Base-by-base conservation (phyloP, 2,888 invertebrate genomes). In the Sesia bembeciformis region DNA sequence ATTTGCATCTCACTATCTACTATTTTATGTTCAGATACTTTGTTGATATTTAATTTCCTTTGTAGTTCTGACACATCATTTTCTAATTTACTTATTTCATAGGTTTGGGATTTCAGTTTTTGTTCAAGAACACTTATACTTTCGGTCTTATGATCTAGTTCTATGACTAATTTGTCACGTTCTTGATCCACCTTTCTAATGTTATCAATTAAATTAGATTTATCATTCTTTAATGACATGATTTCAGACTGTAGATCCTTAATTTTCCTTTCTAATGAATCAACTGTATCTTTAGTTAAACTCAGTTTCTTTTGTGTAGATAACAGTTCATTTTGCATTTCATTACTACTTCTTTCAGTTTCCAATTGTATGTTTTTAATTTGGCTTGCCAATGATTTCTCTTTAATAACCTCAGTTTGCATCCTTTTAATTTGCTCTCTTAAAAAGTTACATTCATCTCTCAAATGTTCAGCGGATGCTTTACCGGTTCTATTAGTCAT, bases 81-180 rank as follows among this genome's bases (percentile, higher is more conserved):
- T 69, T 93, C 92, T 57, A 93, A 69, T 57, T 83, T 84, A 61
- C 71, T 75, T 3, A 92, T 84, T 55, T 90, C 89, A 65, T 86
- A 90, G 56, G 91, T 90, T 64, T 93, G 93, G 40, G 89, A 80
- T 66, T 90, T 91, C 0, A 94, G 58, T 62, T 95, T 93, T 54
- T 91, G 90, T 72, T 95, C 94, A 55, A 95, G 68, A 56, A 88
- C 78, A 62, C 90, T 92, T 23, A 93, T 84, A 65, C 87, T 91
- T 77, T 95, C 95, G 8, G 94, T 93, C 78, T 94, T 95, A 56
- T 92, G 90, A 70, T 95, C 95, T 60, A 95, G 72, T 62, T 93
- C 92, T 71, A 92, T 90, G 77, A 94, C 80, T 60, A 91, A 66
- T 73, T 85, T 87, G 76, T 95, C 95, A 64, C 94, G 93, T 72